Conservation (phyloP, 2,888 invertebrate species). For the Lycocerus yunnanus region DNA sequence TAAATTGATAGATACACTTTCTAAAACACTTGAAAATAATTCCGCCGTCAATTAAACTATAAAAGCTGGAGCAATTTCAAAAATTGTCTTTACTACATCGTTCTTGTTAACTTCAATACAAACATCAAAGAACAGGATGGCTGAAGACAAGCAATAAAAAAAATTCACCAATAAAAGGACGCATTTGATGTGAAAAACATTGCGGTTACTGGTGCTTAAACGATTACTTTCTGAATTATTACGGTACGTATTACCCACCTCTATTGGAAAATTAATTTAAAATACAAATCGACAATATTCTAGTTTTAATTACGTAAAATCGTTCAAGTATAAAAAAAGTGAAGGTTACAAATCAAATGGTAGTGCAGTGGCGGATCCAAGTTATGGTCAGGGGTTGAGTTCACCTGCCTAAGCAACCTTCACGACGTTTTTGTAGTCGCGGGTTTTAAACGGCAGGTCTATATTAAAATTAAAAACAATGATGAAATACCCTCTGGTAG, state of each 20-base stretch:
- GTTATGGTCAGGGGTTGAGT: background rate
- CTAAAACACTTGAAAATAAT: background rate
- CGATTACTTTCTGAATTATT: background rate
- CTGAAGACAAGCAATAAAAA: background rate
- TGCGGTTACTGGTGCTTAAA: background rate
- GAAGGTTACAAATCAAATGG: slow-evolving; percentile 23
- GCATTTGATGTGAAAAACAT: background rate
- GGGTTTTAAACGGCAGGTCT: background rate
- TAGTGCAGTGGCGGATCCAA: slow-evolving; percentile 14
- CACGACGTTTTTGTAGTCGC: background rate
- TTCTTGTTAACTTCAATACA: slow-evolving; percentile 3
- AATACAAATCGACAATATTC: background rate
- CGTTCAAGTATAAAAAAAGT: background rate
- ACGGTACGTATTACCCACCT: background rate
- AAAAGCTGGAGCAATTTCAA: background rate
- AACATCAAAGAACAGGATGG: background rate
- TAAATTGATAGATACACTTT: background rate
- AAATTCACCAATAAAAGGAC: background rate
- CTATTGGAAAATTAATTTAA: background rate
- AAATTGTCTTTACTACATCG: background rate
- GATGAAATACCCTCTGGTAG: background rate
- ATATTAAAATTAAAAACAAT: background rate
- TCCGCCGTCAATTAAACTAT: background rate
- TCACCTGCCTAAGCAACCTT: background rate
- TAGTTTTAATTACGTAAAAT: slow-evolving; percentile 16